These are phyloP conservation scores for Sula dactylatra DNA, from an alignment of 2,113 vertebrate genomes.

Conservation along the genomic window DNA sequence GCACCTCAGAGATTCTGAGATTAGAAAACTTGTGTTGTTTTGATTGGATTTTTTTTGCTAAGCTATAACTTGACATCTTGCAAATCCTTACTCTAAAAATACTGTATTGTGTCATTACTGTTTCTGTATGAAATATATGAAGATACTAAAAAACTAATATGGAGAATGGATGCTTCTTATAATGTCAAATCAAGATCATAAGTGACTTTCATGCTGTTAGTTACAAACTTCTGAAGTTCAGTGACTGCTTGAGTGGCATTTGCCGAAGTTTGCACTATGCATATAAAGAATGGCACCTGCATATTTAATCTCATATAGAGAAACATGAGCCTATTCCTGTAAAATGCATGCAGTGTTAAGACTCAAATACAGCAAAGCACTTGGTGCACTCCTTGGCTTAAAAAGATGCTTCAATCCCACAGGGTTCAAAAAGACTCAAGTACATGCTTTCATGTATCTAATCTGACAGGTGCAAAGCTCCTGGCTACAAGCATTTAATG, in stretches of 20 bases:
- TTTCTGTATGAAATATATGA: not conserved
- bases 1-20: not conserved
- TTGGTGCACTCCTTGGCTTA: not conserved
- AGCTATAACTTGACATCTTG: not conserved
- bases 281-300: not conserved
- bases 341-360: not conserved
- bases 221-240: not conserved
- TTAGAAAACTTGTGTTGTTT: not conserved
- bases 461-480: not conserved
- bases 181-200: not conserved
- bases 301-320: not conserved
- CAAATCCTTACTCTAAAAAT: constrained; percentile 2
- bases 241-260: not conserved
- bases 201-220: not conserved
- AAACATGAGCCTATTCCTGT: not conserved
- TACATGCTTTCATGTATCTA: not conserved
- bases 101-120: not conserved
- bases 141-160: not conserved
- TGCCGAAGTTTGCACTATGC: not conserved
- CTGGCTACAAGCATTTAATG: not conserved
- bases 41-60: not conserved
- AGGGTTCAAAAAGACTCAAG: not conserved
- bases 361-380: not conserved
- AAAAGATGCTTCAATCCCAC: not conserved
- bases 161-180: not conserved